Percentiles rank a stretch among this genome's conserved stretches.
These are phyloP conservation scores for Machimus rusticus DNA, from an alignment of 2,888 invertebrate species.

Conservation along the genomic window DNA sequence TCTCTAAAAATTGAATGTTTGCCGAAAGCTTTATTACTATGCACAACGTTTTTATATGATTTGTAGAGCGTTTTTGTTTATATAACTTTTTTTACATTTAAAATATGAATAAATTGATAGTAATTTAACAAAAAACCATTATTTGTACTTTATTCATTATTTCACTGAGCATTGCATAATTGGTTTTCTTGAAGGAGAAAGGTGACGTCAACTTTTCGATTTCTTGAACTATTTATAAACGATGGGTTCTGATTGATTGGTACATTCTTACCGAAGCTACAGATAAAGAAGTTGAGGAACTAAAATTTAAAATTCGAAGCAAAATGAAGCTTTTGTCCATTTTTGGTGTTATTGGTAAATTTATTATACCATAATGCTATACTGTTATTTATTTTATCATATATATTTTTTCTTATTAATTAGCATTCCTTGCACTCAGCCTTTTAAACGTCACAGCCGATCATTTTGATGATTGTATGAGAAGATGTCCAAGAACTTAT, in stretches of 20 bases:
- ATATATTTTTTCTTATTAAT: background rate
- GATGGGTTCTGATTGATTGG: background rate
- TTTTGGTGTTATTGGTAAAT: background rate
- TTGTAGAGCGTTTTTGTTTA: background rate
- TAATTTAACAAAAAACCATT: background rate
- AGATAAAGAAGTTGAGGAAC: background rate
- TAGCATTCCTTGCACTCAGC: background rate
- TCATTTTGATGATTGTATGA: background rate
- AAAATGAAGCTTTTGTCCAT: background rate
- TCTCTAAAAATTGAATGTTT: background rate
- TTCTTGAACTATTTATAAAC: background rate
- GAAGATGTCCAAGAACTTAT: background rate
- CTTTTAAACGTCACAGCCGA: background rate
- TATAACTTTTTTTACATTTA: background rate
- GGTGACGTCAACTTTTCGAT: background rate
- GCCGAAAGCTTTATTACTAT: background rate
- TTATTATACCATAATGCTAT: background rate
- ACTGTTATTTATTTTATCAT: too few relatives aligned
- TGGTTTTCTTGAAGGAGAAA: background rate
- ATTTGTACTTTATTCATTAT: background rate
- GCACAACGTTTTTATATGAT: background rate
- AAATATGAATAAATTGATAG: background rate
- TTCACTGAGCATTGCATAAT: background rate
- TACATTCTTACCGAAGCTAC: background rate
- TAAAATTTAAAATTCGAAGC: background rate